Base-by-base conservation (phyloP, 2,888 invertebrate genomes). In the Zaprionus bogoriensis region DNA sequence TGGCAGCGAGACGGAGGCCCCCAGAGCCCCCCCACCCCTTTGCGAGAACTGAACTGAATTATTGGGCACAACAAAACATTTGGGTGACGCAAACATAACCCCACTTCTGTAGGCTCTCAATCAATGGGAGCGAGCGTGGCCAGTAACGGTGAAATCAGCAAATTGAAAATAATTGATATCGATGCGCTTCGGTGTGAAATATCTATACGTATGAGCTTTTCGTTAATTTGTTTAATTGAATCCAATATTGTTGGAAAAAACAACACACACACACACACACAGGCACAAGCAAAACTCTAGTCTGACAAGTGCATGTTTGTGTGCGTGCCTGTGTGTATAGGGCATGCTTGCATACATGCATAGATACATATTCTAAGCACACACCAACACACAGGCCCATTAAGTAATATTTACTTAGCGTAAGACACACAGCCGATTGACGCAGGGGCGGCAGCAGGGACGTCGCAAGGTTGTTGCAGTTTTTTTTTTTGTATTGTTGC, bases 51-150 rank as follows among this genome's bases (percentile, higher is more conserved):
- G 2, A 41, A 47, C n/a, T n/a, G 46, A 71, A 75, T 54, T 63
- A 76, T 61, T 73, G 66, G 64, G 74, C 67, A 61, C 60, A 80
- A 60, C 59, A 65, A 67, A 74, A 62, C 72, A 83, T 80, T 82
- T 86, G 70, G 77, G 87, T 80, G 87, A 86, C 83, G 87, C 80
- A 79, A 80, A 80, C 80, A 83, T 80, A 80, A 80, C 80, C 80
- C 84, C 62, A 80, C 80, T 86, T 86, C 67, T 47, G 38, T 30
- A 38, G 46, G 46, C 55, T 48, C 45, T 48, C 48, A 74, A 67
- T 62, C 66, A 71, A 64, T 66, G 66, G 41, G 10, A 47, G 30
- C 38, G 25, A 51, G 30, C 51, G 27, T 51, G 55, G 22, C 42
- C 19, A 58, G 32, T 57, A 62, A 67, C 59, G 58, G 64, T 51